Evolutionary conservation across 2,888 invertebrate species (phyloP).

Genomic region (Leucozona laternaria): DNA sequence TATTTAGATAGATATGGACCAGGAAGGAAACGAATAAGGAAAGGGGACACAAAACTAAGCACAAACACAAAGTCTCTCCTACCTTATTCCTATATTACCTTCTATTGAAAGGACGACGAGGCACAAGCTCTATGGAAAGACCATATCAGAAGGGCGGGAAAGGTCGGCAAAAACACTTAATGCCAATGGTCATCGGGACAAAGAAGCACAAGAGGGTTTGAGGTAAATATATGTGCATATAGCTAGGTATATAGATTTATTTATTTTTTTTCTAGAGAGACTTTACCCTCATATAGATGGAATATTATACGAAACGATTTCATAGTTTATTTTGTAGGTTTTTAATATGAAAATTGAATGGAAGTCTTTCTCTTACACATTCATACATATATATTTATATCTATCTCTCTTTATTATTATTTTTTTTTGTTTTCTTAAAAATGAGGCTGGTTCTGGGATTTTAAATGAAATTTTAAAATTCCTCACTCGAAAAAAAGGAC

Average conservation of each 20-base stretch:
- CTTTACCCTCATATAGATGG: conserved; percentile 3
- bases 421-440: neutral
- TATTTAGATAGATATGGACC: conserved; percentile 1
- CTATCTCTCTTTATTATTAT: neutral
- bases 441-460: conserved; percentile 28
- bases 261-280: neutral
- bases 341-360: conserved; percentile 71
- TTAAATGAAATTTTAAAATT: conserved; percentile 47
- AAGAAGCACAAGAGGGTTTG: conserved; percentile 30
- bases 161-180: conserved; percentile 55
- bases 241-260: no score
- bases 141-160: neutral
- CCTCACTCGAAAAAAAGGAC: conserved; percentile 31
- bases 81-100: conserved; percentile 5
- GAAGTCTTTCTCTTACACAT: conserved; percentile 17
- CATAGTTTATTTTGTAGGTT: conserved; percentile 70
- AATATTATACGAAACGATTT: conserved; percentile 53
- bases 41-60: conserved; percentile 48
- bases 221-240: neutral
- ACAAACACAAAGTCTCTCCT: conserved; percentile 19
- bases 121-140: neutral
- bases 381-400: no score
- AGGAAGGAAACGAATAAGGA: conserved; percentile 64
- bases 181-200: conserved; percentile 66
- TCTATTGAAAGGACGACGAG: conserved; percentile 28